Percentiles rank a stretch among this genome's conserved stretches.
phyloP scores from a whole-genome alignment of 2,113 vertebrate species.

The Leptosomus discolor region DNA sequence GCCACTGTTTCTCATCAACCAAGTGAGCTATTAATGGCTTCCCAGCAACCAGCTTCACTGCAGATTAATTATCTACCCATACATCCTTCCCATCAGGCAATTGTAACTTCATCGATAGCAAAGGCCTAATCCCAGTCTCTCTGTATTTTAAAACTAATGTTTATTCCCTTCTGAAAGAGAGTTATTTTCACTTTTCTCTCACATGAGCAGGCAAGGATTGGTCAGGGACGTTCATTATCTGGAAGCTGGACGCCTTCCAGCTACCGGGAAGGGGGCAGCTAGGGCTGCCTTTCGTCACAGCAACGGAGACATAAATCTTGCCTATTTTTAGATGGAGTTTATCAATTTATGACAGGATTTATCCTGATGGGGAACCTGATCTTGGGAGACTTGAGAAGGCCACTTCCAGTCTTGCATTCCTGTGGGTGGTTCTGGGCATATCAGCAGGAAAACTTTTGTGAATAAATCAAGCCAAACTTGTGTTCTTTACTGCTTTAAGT shows the following conservation, averaged over 20 bases:
- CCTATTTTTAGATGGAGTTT: background rate
- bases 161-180: background rate
- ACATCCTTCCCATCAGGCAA: background rate
- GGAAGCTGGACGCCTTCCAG: background rate
- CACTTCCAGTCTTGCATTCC: background rate
- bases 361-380: background rate
- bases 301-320: background rate
- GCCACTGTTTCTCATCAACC: conserved; percentile 49
- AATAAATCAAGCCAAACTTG: background rate
- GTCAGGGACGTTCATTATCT: background rate
- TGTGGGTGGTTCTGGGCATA: background rate
- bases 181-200: background rate
- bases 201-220: background rate
- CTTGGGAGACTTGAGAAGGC: background rate
- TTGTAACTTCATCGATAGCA: background rate
- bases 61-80: background rate
- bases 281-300: background rate
- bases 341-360: background rate
- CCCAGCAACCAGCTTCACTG: background rate
- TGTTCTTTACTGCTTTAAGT: background rate
- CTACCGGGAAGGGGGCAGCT: background rate
- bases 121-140: background rate
- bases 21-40: background rate
- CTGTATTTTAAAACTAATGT: background rate
- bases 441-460: background rate